Conservation (phyloP, 2,888 invertebrate genomes). For the Cheilosia urbana region DNA sequence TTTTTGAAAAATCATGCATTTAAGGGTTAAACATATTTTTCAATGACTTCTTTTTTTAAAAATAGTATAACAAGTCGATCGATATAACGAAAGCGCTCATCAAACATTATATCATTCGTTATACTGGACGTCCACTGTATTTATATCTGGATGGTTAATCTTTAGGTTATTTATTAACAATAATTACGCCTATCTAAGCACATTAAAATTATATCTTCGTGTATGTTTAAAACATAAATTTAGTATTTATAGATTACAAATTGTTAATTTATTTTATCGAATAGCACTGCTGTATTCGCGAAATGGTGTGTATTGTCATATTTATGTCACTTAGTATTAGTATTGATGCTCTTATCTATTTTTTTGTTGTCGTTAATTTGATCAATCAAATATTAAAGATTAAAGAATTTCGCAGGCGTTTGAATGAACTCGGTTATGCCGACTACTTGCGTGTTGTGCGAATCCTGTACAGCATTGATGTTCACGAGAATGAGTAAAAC, state of each 20-base stretch:
- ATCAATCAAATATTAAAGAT: constrained; percentile 32
- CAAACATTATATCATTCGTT: too few species aligned
- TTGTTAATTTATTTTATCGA: constrained; percentile 9
- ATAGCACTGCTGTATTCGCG: constrained; percentile 32
- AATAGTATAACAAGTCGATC: too few species aligned
- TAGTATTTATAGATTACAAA: not conserved
- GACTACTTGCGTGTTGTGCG: constrained; percentile 80
- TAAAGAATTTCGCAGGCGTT: constrained; percentile 82
- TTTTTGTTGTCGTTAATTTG: not conserved
- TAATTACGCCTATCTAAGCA: constrained; percentile 53
- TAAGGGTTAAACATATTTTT: too few species aligned
- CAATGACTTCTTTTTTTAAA: too few species aligned
- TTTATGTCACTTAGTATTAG: constrained; percentile 13
- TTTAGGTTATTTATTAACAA: constrained; percentile 19
- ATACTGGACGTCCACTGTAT: too few species aligned
- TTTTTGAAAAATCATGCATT: too few species aligned
- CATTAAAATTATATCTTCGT: constrained; percentile 3
- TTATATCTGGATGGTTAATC: constrained; percentile 16
- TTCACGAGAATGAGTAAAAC: constrained; percentile 81
- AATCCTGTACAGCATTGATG: constrained; percentile 83
- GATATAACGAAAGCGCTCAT: too few species aligned
- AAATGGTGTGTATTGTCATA: constrained; percentile 63
- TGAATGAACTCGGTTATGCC: constrained; percentile 81
- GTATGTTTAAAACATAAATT: constrained; percentile 5
- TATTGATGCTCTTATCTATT: not conserved